Conservation (phyloP, 2,113 vertebrate species). For the Notechis scutatus region DNA sequence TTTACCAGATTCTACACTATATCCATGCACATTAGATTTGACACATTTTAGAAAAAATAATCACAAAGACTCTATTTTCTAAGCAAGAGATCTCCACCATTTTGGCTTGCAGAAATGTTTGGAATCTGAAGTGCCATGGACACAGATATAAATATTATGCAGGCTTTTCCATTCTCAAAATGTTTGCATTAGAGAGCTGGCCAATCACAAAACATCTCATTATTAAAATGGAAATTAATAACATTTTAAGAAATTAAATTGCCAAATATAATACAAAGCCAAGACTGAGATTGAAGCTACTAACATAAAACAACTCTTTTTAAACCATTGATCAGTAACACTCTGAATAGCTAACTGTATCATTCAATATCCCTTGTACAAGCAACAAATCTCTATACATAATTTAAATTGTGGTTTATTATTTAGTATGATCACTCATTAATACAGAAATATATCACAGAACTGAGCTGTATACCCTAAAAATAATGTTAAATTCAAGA, state of each 20-base stretch:
- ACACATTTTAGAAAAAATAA: not conserved
- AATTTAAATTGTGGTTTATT: not conserved
- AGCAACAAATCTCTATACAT: not conserved
- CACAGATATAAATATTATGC: not conserved
- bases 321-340: not conserved
- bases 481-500: not conserved
- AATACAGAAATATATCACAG: not conserved
- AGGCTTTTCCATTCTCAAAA: not conserved
- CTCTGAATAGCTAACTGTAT: not conserved
- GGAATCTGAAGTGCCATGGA: not conserved
- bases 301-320: not conserved
- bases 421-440: not conserved
- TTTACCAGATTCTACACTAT: not conserved
- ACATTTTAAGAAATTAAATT: not conserved
- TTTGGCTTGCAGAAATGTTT: not conserved
- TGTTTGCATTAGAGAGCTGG: not conserved
- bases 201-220: not conserved
- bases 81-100: not conserved
- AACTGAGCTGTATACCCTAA: not conserved
- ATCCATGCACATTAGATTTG: not conserved
- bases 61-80: not conserved
- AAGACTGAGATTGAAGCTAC: not conserved
- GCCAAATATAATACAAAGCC: not conserved
- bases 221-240: not conserved
- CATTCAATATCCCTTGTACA: not conserved